These are phyloP conservation scores for Mixornis gularis DNA, from an alignment of 2,113 vertebrate species.

Conservation along the genomic window DNA sequence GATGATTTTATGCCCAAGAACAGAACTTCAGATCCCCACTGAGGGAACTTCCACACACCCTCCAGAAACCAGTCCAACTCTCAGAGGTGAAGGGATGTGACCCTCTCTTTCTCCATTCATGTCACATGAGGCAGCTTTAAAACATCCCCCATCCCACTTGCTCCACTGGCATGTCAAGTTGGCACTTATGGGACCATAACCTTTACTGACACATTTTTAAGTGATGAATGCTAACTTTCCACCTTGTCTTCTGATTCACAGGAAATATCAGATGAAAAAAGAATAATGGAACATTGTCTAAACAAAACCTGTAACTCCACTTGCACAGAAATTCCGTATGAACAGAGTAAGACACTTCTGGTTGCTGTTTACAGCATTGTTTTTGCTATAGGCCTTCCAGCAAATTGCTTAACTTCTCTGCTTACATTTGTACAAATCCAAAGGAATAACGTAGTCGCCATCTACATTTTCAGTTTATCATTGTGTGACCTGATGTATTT, in stretches of 20 bases:
- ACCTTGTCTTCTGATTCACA: conserved; percentile 4
- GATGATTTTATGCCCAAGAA: neutral
- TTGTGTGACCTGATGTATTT: conserved; percentile 84
- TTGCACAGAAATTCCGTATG: neutral
- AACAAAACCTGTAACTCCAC: rapidly evolving
- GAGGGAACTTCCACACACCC: neutral
- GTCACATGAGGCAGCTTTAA: neutral
- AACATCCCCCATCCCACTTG: neutral
- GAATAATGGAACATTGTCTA: neutral
- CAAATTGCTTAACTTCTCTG: conserved; percentile 77
- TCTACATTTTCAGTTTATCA: conserved; percentile 84
- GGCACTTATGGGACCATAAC: neutral
- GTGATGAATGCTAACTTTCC: neutral
- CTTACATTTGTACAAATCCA: conserved; percentile 73
- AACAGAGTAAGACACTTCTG: conserved; percentile 56
- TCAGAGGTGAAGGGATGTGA: neutral
- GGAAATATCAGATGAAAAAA: neutral
- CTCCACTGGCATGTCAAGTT: neutral
- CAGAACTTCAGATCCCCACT: neutral
- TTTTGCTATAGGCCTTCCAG: conserved; percentile 75
- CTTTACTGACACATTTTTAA: neutral
- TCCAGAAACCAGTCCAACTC: rapidly evolving
- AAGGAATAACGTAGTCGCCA: conserved; percentile 73
- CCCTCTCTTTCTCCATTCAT: neutral
- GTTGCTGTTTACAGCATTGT: conserved; percentile 74